phyloP scores from a whole-genome alignment of 2,888 invertebrate species.

The Himalopsyche kuldschensis region DNA sequence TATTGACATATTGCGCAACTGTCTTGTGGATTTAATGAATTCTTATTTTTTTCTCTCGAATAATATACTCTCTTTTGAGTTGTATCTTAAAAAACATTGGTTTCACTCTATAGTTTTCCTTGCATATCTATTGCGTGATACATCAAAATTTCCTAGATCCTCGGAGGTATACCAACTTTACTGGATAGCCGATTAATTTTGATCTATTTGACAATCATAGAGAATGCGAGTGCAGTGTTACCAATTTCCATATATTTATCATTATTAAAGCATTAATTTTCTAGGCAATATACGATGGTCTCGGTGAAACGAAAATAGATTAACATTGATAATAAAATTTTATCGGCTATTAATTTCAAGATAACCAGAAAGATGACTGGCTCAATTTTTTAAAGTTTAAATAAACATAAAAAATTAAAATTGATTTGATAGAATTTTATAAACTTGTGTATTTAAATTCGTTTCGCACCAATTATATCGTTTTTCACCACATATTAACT shows the following conservation, averaged over 20 bases:
- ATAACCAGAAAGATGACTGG: not conserved
- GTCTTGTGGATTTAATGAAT: no score
- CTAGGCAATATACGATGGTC: not conserved
- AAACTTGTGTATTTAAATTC: no score
- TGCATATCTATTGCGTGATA: not conserved
- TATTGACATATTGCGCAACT: no score
- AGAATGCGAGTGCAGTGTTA: not conserved
- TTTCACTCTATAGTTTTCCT: no score
- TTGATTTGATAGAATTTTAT: no score
- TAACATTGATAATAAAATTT: not conserved
- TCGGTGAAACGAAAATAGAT: not conserved
- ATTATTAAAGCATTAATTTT: not conserved
- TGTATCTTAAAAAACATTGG: no score
- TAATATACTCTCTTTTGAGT: no score
- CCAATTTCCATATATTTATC: not conserved
- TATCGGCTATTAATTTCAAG: not conserved
- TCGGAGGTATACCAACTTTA: not conserved
- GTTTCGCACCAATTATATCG: no score
- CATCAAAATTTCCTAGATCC: not conserved
- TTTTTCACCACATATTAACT: no score
- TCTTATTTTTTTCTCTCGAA: no score
- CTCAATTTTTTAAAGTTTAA: not conserved
- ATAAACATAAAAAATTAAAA: no score
- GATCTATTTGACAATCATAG: not conserved
- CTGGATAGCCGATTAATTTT: not conserved